Conservation (phyloP, 2,113 vertebrate species). For the Coregonus clupeaformis region DNA sequence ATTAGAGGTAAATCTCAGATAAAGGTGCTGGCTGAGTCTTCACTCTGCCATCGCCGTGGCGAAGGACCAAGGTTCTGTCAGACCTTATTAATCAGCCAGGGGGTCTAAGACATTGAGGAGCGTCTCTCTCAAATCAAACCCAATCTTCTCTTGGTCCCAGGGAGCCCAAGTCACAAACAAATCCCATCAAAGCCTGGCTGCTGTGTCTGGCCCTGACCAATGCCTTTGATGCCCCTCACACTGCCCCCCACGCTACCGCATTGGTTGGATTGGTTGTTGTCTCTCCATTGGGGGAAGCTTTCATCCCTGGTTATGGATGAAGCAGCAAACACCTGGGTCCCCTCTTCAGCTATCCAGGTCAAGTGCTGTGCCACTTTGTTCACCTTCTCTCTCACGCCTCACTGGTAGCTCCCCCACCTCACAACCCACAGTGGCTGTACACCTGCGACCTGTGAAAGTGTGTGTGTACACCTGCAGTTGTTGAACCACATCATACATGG, state of each 20-base stretch:
- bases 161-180: slow-evolving; percentile 26
- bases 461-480: neutral
- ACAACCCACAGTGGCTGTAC: neutral
- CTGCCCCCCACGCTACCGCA: slow-evolving; percentile 5
- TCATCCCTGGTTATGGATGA: slow-evolving; percentile 66
- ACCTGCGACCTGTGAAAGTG: neutral
- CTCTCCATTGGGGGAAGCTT: slow-evolving; percentile 52
- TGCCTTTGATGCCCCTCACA: neutral
- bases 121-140: neutral
- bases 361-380: slow-evolving; percentile 56
- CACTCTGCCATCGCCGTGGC: slow-evolving; percentile 1
- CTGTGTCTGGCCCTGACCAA: neutral
- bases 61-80: slow-evolving; percentile 23
- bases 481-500: neutral
- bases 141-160: neutral
- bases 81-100: slow-evolving; percentile 47
- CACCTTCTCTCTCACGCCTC: slow-evolving; percentile 14
- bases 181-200: slow-evolving; percentile 56
- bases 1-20: slow-evolving; percentile 24
- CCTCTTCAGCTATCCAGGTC: slow-evolving; percentile 54
- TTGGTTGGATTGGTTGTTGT: slow-evolving; percentile 28
- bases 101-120: neutral
- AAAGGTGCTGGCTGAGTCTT: neutral
- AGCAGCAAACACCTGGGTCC: slow-evolving; percentile 66
- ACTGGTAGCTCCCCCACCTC: neutral